Base-by-base conservation (phyloP, 2,888 invertebrate species). In the Acanthosepion pharaonis region DNA sequence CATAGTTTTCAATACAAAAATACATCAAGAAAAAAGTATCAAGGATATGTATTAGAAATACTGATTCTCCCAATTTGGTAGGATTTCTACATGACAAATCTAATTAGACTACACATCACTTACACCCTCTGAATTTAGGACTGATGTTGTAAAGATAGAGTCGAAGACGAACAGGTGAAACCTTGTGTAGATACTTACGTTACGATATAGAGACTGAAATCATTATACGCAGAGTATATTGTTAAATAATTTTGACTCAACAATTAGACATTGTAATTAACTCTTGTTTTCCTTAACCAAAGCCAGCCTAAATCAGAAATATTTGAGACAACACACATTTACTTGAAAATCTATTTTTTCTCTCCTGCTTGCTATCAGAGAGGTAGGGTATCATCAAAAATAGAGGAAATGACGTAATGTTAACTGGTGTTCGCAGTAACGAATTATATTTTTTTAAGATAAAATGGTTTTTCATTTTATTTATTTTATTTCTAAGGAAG, bases 41-140 rank as follows among this genome's bases (percentile, higher is more conserved):
- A 78, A 78, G n/a, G 78, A n/a, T 78, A 15, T n/a, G 78, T 23
- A 59, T 20, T 59, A 33, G 15, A 9, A 78, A 0, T 78, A 33
- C 15, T 78, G 78, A 78, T 78, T 78, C n/a, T 78, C 78, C 78
- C n/a, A 78, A 78, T 78, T 78, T 78, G 78, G 78, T 78, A 78
- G 59, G 59, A 59, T 59, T 59, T 23, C 59, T 25, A 59, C 5
- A n/a, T 15, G 2, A n/a, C 11, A n/a, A 6, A n/a, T 33, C n/a
- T n/a, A 9, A 78, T 78, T n/a, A 78, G 42, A 42, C 15, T n/a
- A 78, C 15, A 78, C 18, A n/a, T 28, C 78, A 78, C 9, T 25
- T 33, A n/a, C 78, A 78, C n/a, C 78, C 78, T 78, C n/a, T 78
- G 78, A 78, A 23, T 78, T 78, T 78, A 33, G 15, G n/a, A n/a